phyloP scores from a whole-genome alignment of 2,113 vertebrate species.

The Calypte anna region DNA sequence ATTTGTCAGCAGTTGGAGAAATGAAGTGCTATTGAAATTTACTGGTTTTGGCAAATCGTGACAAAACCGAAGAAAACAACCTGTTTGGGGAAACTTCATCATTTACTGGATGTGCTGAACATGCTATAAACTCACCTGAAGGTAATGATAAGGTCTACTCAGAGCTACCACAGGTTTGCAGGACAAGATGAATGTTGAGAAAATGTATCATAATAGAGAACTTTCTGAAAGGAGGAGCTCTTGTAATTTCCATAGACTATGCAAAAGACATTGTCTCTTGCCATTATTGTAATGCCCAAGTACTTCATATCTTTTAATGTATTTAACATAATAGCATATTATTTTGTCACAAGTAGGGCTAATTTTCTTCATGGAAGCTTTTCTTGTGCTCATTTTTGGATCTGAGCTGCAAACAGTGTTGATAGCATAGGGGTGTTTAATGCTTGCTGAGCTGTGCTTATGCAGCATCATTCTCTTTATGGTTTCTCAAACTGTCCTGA shows the following conservation, averaged over 20 bases:
- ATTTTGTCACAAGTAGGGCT: not conserved
- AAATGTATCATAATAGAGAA: not conserved
- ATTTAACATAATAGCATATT: not conserved
- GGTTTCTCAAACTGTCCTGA: not conserved
- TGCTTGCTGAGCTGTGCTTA: not conserved
- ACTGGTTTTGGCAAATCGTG: not conserved
- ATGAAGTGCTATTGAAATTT: not conserved
- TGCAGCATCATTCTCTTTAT: not conserved
- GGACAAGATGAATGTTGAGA: not conserved
- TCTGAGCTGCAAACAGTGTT: not conserved
- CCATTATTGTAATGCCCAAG: not conserved
- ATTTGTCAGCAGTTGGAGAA: not conserved
- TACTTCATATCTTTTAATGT: not conserved
- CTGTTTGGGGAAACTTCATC: not conserved
- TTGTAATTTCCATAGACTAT: not conserved
- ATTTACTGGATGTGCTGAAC: not conserved
- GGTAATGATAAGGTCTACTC: not conserved
- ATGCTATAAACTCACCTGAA: not conserved
- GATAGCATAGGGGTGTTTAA: not conserved
- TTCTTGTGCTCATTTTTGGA: accelerated
- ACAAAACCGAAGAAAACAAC: not conserved
- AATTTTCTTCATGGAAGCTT: not conserved
- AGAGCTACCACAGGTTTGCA: not conserved
- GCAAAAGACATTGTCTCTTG: not conserved
- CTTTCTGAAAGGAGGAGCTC: not conserved